These are phyloP conservation scores for Lacerta bilineata DNA, from an alignment of 2,797 vertebrate species.

Conservation along the genomic window DNA sequence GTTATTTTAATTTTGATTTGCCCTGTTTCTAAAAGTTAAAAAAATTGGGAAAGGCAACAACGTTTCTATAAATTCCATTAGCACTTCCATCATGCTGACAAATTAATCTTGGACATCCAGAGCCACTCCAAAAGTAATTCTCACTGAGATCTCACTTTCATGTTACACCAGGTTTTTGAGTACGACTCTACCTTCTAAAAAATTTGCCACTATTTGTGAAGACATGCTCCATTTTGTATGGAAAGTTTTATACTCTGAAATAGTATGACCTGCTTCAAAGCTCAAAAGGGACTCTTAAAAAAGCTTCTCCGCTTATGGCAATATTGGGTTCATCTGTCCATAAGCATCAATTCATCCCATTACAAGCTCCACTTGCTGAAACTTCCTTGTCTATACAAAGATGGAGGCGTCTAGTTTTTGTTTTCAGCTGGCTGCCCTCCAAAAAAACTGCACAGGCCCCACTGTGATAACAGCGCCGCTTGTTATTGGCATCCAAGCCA, in stretches of 20 bases:
- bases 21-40: slow-evolving; percentile 59
- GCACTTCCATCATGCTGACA: slow-evolving; percentile 69
- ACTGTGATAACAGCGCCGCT: too few species aligned
- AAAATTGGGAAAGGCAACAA: slow-evolving; percentile 54
- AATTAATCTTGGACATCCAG: slow-evolving; percentile 68
- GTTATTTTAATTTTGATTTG: background rate
- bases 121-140: slow-evolving; percentile 72
- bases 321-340: background rate
- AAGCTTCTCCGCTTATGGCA: background rate
- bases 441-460: too few species aligned
- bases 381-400: too few species aligned
- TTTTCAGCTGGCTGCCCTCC: too few species aligned
- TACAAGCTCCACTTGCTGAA: too few species aligned
- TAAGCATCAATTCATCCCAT: background rate
- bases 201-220: slow-evolving; percentile 35
- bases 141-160: slow-evolving; percentile 26
- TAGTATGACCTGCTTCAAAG: background rate
- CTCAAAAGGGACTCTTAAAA: background rate
- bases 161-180: slow-evolving; percentile 70
- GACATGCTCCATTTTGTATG: slow-evolving; percentile 14
- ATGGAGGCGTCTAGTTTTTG: too few species aligned
- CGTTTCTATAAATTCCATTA: slow-evolving; percentile 73
- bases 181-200: slow-evolving; percentile 37
- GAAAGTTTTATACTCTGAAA: background rate
- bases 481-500: background rate